Base-by-base conservation (phyloP, 2,797 vertebrate genomes). In the Menidia menidia region DNA sequence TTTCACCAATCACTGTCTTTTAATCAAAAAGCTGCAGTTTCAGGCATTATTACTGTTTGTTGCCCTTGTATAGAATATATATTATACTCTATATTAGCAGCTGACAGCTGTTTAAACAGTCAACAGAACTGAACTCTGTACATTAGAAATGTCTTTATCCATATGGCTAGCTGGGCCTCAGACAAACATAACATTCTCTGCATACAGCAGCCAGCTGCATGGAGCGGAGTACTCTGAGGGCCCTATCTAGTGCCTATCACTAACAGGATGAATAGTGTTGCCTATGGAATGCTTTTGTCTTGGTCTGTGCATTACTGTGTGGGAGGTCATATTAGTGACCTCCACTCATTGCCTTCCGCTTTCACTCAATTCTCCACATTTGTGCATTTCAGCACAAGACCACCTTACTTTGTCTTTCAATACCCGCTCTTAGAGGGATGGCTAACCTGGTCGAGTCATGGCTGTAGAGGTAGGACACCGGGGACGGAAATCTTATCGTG, bases 351-450 rank as follows among this genome's bases (percentile, higher is more conserved):
- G 79, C 82, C 89, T 95, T 95, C 94, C 93, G 94, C 93, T 94
- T 90, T 88, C 92, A 93, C 92, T 92, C 89, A 81, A 86, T 84
- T 89, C 92, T 64, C 68, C 75, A 65, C 73, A 64, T 86, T 92
- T 93, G 88, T 88, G 88, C 89, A 87, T 94, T 95, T 93, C 93
- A 93, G 91, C 91, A 77, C 78, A 35, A 65, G 94, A 93, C 94
- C 91, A 86, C 94, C 92, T 94, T 90, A 94, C 93, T 93, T 92
- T 90, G 75, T 97, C 96, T 96, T 94, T 95, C 95, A 94, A 75
- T 93, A 88, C 89, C 85, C 87, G 92, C 80, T 94, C 94, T 88
- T 88, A 75, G 93, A 83, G 84, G 86, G 90, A 89, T 91, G 84
- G 93, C 94, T 94, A 91, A 94, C 92, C 91, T 92, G 87, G 91